These are phyloP conservation scores for Cyprinus carpio DNA, from an alignment of 2,113 vertebrate genomes.

Conservation along the genomic window DNA sequence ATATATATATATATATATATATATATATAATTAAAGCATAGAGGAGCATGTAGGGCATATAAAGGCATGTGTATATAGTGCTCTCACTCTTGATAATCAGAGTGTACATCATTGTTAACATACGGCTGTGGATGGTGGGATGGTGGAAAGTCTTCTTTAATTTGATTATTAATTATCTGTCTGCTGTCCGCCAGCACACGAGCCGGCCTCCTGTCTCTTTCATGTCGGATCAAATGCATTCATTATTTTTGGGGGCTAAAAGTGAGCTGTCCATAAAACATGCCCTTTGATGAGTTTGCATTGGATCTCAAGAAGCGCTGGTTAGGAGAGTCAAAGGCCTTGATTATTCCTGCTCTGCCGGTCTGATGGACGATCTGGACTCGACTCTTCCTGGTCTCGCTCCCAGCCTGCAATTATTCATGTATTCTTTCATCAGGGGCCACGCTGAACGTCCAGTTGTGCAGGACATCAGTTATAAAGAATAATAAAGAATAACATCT, in stretches of 20 bases:
- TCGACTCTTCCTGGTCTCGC: not conserved
- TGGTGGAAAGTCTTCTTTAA: not conserved
- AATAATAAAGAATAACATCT: not conserved
- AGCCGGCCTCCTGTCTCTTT: not conserved
- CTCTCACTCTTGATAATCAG: not conserved
- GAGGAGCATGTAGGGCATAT: too few relatives aligned
- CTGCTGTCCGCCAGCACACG: not conserved
- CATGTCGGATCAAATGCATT: slow-evolving; percentile 24
- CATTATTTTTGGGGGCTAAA: not conserved
- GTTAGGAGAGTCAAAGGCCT: not conserved
- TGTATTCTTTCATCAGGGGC: not conserved
- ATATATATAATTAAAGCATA: not conserved
- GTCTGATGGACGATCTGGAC: not conserved
- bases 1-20: too few relatives aligned
- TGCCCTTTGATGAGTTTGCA: slow-evolving; percentile 13
- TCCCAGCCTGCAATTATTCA: not conserved
- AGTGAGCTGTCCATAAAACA: slow-evolving; percentile 7
- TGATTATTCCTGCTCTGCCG: not conserved
- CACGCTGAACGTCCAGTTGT: not conserved
- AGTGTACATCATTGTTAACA: not conserved
- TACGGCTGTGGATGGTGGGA: not conserved
- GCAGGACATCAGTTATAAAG: not conserved
- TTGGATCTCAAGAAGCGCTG: not conserved
- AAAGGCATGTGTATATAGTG: not conserved
- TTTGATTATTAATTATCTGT: slow-evolving; percentile 12